Base-by-base conservation (phyloP, 2,888 invertebrate species). In the Epinotia ramella region DNA sequence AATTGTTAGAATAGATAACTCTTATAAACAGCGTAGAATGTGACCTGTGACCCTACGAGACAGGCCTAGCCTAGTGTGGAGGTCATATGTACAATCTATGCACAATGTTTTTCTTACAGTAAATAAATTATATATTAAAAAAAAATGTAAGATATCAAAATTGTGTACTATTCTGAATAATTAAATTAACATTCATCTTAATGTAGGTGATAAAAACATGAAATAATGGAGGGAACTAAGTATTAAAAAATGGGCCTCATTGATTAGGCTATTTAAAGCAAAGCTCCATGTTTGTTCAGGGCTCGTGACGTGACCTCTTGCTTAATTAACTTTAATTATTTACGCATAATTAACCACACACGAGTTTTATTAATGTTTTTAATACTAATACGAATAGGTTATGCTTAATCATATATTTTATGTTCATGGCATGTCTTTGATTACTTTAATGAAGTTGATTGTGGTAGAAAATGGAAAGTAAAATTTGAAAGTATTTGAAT, bases 311-410 rank as follows among this genome's bases (percentile, higher is more conserved):
- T 12, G 46, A 67, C 49, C 73, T 18, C 62, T 53, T 65, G 59
- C 49, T 64, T 40, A 70, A 75, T 70, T 33, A 59, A 20, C 20
- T 59, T 69, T 65, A 75, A 68, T 73, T 68, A 67, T 74, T 70
- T 20, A 53, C 53, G 60, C 13, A 62, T 62, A 62, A 70, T 70
- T 70, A 70, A 53, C 62, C 18, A 49, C 33, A 70, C 33, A 62
- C 49, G 49, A 20, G n/a, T 49, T 62, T 70, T 62, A 24, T 28
- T 18, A 60, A 24, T 46, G 44, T 11, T 67, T 40, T 68, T 33
- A 33, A 18, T n/a, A 63, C 44, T 69, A 69, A 57, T 67, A 57
- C 16, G 11, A 66, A 46, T 65, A 24, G 16, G 9, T 46, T 9
- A 66, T 18, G 53, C 53, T 53, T 7, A 53, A n/a, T 53, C 16